These are phyloP conservation scores for Thunnus thynnus DNA, from an alignment of 2,113 vertebrate species.

Conservation along the genomic window DNA sequence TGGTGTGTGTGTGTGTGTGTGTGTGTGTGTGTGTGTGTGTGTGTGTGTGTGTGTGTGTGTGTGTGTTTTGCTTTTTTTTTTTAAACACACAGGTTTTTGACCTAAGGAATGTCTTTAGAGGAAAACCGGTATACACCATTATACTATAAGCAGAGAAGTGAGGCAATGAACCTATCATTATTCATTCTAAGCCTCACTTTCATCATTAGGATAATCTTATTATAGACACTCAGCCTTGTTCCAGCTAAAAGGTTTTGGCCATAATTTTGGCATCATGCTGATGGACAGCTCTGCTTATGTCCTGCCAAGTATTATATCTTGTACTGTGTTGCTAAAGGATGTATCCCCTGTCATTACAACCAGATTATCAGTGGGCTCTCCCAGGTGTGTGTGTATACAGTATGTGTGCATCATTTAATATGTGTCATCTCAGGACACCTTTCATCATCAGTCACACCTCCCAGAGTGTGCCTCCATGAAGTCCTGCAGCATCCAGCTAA, in stretches of 20 bases:
- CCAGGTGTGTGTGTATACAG: not conserved
- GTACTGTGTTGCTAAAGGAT: not conserved
- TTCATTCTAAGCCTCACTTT: conserved; percentile 22
- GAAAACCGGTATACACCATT: not conserved
- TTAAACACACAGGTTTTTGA: not conserved
- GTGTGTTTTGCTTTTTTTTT: not conserved
- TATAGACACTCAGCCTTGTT: conserved; percentile 9
- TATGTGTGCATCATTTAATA: conserved; percentile 38
- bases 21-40: too few relatives aligned
- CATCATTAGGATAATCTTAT: conserved; percentile 43
- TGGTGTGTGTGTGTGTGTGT: too few relatives aligned
- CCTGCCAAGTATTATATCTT: not conserved
- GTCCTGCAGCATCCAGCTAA: conserved; percentile 38
- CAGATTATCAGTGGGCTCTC: conserved; percentile 10
- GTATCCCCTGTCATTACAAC: not conserved
- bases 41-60: too few relatives aligned
- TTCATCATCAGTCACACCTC: conserved; percentile 54
- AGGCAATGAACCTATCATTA: not conserved
- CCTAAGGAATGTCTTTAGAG: conserved; percentile 6
- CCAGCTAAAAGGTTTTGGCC: conserved; percentile 47
- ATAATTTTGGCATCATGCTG: conserved; percentile 16
- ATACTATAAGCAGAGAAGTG: not conserved
- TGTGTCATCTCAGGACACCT: conserved; percentile 56
- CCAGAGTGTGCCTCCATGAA: conserved; percentile 43
- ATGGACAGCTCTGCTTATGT: not conserved